Percentiles rank a stretch among this genome's conserved stretches.
These are phyloP conservation scores for Pseudorhombus dupliciocellatus DNA, from an alignment of 2,113 vertebrate genomes.

Conservation along the genomic window DNA sequence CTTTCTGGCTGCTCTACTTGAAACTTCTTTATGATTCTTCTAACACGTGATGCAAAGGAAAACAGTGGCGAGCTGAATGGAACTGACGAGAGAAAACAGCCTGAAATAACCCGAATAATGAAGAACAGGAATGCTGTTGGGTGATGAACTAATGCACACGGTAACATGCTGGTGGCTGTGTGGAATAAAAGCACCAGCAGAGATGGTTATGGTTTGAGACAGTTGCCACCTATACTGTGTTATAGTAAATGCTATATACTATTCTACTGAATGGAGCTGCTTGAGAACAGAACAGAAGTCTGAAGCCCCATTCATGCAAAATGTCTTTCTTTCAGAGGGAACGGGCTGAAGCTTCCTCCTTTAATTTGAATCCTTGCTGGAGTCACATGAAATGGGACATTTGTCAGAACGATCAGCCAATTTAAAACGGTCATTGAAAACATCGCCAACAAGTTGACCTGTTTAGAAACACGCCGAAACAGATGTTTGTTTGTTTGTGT, in stretches of 20 bases:
- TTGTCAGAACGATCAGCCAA: too few species aligned
- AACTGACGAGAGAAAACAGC: not conserved
- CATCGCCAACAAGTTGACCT: too few species aligned
- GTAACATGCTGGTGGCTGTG: conserved; percentile 9
- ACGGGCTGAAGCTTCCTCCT: too few species aligned
- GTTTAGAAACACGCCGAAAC: too few species aligned
- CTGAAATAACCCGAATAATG: not conserved
- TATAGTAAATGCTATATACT: not conserved
- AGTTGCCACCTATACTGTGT: too few species aligned
- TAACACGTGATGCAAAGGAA: not conserved
- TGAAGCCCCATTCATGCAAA: not conserved
- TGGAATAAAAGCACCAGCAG: conserved; percentile 14
- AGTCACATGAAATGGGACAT: too few species aligned
- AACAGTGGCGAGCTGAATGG: not conserved
- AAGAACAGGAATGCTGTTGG: too few species aligned
- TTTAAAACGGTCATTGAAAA: too few species aligned
- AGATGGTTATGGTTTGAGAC: not conserved
- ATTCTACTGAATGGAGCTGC: not conserved
- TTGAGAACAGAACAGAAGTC: not conserved
- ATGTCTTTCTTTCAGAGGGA: not conserved
- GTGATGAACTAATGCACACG: not conserved
- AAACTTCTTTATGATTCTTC: not conserved
- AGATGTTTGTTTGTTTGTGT: too few species aligned
- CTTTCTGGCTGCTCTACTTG: not conserved
- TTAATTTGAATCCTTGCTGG: too few species aligned